Conservation (phyloP, 2,888 invertebrate species). For the Poecilus cupreus region DNA sequence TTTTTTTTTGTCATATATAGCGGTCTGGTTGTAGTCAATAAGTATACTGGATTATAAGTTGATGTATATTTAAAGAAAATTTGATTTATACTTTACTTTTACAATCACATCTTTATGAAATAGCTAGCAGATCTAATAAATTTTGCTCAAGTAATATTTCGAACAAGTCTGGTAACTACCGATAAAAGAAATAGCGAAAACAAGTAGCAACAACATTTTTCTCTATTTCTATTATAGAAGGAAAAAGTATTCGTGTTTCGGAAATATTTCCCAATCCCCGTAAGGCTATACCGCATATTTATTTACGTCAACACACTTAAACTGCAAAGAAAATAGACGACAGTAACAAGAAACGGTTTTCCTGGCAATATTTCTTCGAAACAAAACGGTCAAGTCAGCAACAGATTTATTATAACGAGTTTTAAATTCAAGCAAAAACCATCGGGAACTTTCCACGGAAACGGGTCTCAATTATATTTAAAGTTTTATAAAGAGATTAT, state of each 20-base stretch:
- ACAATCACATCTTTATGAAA: too few species aligned
- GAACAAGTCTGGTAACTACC: too few species aligned
- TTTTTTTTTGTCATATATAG: too few species aligned
- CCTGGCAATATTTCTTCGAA: slow-evolving; percentile 47
- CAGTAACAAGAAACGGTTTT: slow-evolving; percentile 40
- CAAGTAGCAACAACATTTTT: neutral
- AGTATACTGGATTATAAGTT: too few species aligned
- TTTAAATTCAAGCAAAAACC: slow-evolving; percentile 39
- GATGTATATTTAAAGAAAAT: too few species aligned
- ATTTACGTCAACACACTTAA: slow-evolving; percentile 36
- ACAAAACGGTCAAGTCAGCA: slow-evolving; percentile 53
- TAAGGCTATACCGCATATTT: slow-evolving; percentile 22
- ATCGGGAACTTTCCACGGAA: slow-evolving; percentile 25
- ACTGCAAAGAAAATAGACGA: slow-evolving; percentile 40
- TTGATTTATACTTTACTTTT: too few species aligned
- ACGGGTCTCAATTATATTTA: slow-evolving; percentile 39
- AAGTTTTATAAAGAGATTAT: slow-evolving; percentile 40
- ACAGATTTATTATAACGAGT: slow-evolving; percentile 53
- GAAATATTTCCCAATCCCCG: neutral
- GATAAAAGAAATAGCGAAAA: too few species aligned
- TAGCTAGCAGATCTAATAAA: too few species aligned
- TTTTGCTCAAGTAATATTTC: too few species aligned
- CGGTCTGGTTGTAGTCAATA: too few species aligned
- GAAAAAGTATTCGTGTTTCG: neutral
- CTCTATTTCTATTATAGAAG: neutral